A percentile compares a stretch with the other conserved stretches of the same genome.
phyloP scores from a whole-genome alignment of 2,888 invertebrate genomes.

The Actias luna region DNA sequence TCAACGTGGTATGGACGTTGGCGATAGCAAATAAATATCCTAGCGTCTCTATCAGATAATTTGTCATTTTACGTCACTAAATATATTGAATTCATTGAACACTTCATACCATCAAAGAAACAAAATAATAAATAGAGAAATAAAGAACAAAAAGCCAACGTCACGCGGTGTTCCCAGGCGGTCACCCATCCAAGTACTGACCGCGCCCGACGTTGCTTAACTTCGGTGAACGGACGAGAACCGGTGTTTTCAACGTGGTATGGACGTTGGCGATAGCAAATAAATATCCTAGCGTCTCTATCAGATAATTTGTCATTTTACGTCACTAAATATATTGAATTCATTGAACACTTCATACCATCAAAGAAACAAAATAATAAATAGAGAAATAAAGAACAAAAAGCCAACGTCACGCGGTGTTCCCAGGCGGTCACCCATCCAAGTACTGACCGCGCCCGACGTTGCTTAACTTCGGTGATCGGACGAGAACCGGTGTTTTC shows the following conservation, averaged over 20 bases:
- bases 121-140: neutral
- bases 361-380: neutral
- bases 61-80: too few species aligned
- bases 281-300: slow-evolving; percentile 21
- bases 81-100: too few species aligned
- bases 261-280: slow-evolving; percentile 51
- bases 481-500: slow-evolving; percentile 71
- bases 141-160: slow-evolving; percentile 37
- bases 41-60: neutral
- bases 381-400: slow-evolving; percentile 30
- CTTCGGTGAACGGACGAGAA: slow-evolving; percentile 79
- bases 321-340: neutral
- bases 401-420: slow-evolving; percentile 62
- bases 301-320: neutral
- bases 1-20: slow-evolving; percentile 63
- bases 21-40: slow-evolving; percentile 38
- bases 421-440: slow-evolving; percentile 72
- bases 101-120: too few species aligned
- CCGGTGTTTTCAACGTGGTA: slow-evolving; percentile 67
- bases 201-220: slow-evolving; percentile 77
- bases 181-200: slow-evolving; percentile 79
- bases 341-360: too few species aligned
- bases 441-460: slow-evolving; percentile 71
- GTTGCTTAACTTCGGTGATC: slow-evolving; percentile 74
- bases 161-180: slow-evolving; percentile 63